Evolutionary conservation across 2,797 vertebrate genomes (phyloP).

Genomic region (Carcharodon carcharias): DNA sequence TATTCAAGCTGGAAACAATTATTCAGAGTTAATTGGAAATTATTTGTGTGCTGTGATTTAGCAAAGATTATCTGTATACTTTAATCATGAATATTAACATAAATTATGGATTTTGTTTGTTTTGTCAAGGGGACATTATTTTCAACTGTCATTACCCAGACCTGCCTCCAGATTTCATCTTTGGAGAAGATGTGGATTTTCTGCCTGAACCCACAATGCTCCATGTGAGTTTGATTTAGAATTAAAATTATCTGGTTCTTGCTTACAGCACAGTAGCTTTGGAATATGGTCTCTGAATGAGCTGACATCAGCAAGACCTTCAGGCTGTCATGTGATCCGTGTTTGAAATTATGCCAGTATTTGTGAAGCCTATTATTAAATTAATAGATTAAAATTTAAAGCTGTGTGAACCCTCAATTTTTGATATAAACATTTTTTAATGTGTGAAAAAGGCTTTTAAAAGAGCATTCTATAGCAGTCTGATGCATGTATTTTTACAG

Average conservation of each 20-base stretch:
- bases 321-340: background rate
- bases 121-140: conserved; percentile 86
- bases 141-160: conserved; percentile 92
- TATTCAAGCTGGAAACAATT: background rate
- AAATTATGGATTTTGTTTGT: conserved; percentile 7
- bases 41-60: background rate
- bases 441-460: background rate
- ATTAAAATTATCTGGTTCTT: background rate
- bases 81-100: background rate
- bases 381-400: background rate
- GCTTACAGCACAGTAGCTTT: background rate
- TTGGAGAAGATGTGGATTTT: conserved; percentile 95
- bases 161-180: conserved; percentile 95
- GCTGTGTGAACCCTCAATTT: background rate
- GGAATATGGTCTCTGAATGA: background rate
- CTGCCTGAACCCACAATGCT: conserved; percentile 86
- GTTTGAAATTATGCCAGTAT: background rate
- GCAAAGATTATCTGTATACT: background rate
- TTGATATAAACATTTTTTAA: background rate
- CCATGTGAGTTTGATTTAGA: conserved; percentile 65
- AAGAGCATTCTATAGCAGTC: background rate
- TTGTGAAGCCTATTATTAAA: background rate
- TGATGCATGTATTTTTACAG: background rate
- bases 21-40: background rate
- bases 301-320: background rate